phyloP scores from a whole-genome alignment of 2,888 invertebrate species.

The Drosophila dives region DNA sequence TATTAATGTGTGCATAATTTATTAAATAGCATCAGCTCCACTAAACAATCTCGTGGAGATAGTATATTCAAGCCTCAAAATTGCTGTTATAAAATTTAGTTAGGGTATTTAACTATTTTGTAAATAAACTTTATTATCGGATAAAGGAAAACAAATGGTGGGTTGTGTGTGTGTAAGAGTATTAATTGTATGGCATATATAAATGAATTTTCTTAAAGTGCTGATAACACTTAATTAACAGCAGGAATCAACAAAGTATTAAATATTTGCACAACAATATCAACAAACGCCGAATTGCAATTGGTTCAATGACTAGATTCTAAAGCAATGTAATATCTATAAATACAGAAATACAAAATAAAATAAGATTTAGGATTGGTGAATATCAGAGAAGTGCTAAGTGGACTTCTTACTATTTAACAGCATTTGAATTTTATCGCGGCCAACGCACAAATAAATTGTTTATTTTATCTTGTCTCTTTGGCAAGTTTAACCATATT shows the following conservation, averaged over 20 bases:
- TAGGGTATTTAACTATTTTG: not conserved
- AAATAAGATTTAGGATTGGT: not conserved
- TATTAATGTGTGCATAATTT: not conserved
- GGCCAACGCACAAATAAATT: slow-evolving; percentile 11
- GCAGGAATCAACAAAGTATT: not conserved
- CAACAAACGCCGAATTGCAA: slow-evolving; percentile 3
- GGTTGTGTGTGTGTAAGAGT: not conserved
- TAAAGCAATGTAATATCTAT: slow-evolving; percentile 18
- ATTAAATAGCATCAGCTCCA: not conserved
- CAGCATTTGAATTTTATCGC: slow-evolving; percentile 1
- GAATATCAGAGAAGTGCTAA: slow-evolving; percentile 24
- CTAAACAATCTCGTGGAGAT: not conserved
- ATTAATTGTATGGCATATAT: not conserved
- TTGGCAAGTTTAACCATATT: slow-evolving; percentile 19
- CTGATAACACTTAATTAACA: not conserved
- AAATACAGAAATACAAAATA: slow-evolving; percentile 9
- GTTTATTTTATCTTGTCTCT: slow-evolving; percentile 2
- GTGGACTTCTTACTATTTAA: not conserved
- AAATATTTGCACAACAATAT: slow-evolving; percentile 19
- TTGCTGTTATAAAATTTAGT: too few species aligned
- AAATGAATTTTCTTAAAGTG: not conserved
- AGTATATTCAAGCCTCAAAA: not conserved
- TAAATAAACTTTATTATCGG: not conserved
- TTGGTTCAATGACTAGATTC: slow-evolving; percentile 12
- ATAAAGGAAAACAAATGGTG: not conserved